Conservation (phyloP, 2,888 invertebrate species). For the Hypselothyrea guttata region DNA sequence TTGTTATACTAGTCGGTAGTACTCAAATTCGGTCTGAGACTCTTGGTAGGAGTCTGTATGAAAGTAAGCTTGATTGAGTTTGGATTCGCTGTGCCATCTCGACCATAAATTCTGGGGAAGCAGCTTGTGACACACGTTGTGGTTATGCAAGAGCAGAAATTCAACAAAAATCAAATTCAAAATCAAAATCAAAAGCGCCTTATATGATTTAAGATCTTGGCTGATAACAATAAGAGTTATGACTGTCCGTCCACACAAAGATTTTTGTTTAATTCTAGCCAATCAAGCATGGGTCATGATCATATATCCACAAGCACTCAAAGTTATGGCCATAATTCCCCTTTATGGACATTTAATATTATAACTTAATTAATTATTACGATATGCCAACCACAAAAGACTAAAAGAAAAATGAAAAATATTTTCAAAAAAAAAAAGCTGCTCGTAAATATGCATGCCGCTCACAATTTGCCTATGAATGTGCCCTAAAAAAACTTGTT, state of each 20-base stretch:
- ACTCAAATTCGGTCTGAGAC: too few relatives aligned
- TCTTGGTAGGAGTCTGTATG: constrained; percentile 11
- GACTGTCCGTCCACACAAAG: constrained; percentile 34
- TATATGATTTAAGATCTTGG: constrained; percentile 44
- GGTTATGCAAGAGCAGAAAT: constrained; percentile 9
- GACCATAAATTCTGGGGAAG: constrained; percentile 40
- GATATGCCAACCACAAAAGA: constrained; percentile 40
- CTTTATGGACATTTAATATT: constrained; percentile 73
- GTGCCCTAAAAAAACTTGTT: constrained; percentile 11
- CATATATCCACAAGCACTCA: constrained; percentile 51
- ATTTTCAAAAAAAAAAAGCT: constrained; percentile 24
- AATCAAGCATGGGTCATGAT: constrained; percentile 58
- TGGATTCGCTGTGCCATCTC: constrained; percentile 15
- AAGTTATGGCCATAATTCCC: constrained; percentile 72
- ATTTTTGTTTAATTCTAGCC: constrained; percentile 40
- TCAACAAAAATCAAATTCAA: constrained; percentile 8
- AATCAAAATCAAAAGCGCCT: constrained; percentile 6
- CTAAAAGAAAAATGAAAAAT: constrained; percentile 18
- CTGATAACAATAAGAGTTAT: constrained; percentile 66
- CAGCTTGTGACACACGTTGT: constrained; percentile 35
- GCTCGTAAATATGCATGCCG: constrained; percentile 41
- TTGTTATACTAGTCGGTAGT: constrained; percentile 17
- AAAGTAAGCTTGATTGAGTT: constrained; percentile 42
- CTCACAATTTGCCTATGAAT: constrained; percentile 62
- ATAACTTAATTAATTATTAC: constrained; percentile 74